Evolutionary conservation across 1,140 invertebrate species (phyloP).

Genomic region (Galleria mellonella): DNA sequence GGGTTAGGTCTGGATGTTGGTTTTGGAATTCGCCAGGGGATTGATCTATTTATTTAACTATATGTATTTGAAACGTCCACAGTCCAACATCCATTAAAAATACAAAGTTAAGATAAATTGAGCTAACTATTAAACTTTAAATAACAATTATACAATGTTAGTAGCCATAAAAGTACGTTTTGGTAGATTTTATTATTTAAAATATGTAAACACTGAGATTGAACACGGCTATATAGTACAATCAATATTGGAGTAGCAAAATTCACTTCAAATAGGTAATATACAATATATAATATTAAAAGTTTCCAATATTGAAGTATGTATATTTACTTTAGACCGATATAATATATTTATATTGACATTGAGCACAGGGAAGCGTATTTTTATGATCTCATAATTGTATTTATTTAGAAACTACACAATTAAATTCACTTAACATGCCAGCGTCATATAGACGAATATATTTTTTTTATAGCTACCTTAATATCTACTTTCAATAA

Average conservation of each 20-base stretch:
- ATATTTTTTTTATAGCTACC: constrained; percentile 32
- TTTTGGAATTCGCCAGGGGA: too few relatives aligned
- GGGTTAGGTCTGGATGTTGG: constrained; percentile 18
- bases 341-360: constrained; percentile 36
- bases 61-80: too few relatives aligned
- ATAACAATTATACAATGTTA: constrained; percentile 32
- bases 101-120: constrained; percentile 31
- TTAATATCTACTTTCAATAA: constrained; percentile 32
- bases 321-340: constrained; percentile 54
- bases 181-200: constrained; percentile 21
- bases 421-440: constrained; percentile 40
- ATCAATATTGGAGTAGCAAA: constrained; percentile 18
- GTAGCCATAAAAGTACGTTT: constrained; percentile 28
- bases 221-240: constrained; percentile 42
- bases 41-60: too few relatives aligned
- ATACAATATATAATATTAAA: constrained; percentile 17
- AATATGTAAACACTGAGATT: constrained; percentile 49
- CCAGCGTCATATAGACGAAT: constrained; percentile 70
- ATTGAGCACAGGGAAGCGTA: constrained; percentile 71
- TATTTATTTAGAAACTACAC: constrained; percentile 28
- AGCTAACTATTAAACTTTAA: constrained; percentile 41
- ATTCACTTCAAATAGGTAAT: constrained; percentile 10
- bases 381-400: constrained; percentile 38
- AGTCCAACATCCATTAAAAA: constrained; percentile 10
- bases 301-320: constrained; percentile 29